Evolutionary conservation across 2,888 invertebrate genomes (phyloP).

Genomic region (Formica aserva): DNA sequence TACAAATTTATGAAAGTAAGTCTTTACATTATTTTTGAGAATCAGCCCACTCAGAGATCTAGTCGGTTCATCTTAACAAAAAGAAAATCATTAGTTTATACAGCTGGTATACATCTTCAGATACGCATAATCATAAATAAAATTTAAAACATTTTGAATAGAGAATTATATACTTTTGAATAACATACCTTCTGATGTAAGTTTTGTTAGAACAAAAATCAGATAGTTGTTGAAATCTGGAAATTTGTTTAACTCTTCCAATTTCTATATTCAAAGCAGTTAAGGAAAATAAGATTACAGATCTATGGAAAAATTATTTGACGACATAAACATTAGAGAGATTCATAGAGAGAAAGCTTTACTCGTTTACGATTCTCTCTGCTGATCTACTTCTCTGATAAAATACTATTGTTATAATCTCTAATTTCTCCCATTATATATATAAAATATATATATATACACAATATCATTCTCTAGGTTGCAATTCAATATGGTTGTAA

Average conservation of each 20-base stretch:
- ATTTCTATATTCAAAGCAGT: conserved; percentile 91
- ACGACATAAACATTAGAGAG: neutral
- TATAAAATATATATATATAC: neutral
- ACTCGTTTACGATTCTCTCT: neutral
- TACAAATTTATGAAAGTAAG: conserved; percentile 95
- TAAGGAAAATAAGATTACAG: conserved; percentile 86
- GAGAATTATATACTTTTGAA: neutral
- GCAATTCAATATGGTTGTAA: neutral
- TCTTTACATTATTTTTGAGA: conserved; percentile 98
- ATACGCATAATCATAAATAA: neutral
- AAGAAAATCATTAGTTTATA: conserved; percentile 39
- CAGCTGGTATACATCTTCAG: neutral
- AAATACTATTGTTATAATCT: neutral
- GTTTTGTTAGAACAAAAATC: conserved; percentile 98
- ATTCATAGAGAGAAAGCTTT: neutral
- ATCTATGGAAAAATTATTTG: neutral
- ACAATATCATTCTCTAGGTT: neutral
- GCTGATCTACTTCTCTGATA: neutral
- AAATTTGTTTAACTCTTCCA: conserved; percentile 98
- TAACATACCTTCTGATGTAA: conserved; percentile 92
- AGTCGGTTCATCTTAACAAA: conserved; percentile 94
- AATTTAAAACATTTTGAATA: neutral
- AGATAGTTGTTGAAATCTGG: conserved; percentile 99
- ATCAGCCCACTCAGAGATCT: conserved; percentile 98
- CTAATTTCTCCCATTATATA: neutral